Conservation (phyloP, 2,888 invertebrate species). For the Drosophila subquinaria region DNA sequence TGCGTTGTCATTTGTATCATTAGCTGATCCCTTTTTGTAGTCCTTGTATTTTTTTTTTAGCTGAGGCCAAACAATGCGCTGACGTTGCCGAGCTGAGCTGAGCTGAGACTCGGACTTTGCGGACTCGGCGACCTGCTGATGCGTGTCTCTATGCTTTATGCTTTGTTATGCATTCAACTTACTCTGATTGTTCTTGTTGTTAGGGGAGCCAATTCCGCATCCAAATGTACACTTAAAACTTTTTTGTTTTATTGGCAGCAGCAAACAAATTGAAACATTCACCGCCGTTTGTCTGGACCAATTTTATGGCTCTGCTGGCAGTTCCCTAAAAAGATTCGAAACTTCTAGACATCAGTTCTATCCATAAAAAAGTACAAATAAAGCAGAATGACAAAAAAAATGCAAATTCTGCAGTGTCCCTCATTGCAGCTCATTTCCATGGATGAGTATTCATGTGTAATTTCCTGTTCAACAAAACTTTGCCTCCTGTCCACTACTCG, state of each 20-base stretch:
- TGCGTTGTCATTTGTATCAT: slow-evolving; percentile 61
- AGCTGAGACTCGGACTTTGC: slow-evolving; percentile 18
- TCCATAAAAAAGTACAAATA: background rate
- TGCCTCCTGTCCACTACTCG: slow-evolving; percentile 36
- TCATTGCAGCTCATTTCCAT: slow-evolving; percentile 22
- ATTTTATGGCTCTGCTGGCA: slow-evolving; percentile 31
- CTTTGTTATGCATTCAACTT: slow-evolving; percentile 60
- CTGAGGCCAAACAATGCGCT: slow-evolving; percentile 21
- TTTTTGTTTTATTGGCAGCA: slow-evolving; percentile 29
- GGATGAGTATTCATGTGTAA: slow-evolving; percentile 13
- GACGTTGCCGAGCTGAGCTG: slow-evolving; percentile 28
- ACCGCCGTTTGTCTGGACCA: slow-evolving; percentile 11
- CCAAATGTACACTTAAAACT: slow-evolving; percentile 26
- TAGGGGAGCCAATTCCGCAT: background rate
- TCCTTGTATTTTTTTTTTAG: slow-evolving; percentile 14
- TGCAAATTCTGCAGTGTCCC: slow-evolving; percentile 29
- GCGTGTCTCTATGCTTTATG: slow-evolving; percentile 49
- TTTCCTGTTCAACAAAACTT: slow-evolving; percentile 31
- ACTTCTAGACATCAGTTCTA: slow-evolving; percentile 10
- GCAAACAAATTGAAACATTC: slow-evolving; percentile 6
- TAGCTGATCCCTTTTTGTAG: slow-evolving; percentile 46
- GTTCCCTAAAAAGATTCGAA: slow-evolving; percentile 12
- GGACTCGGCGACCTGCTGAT: slow-evolving; percentile 35
- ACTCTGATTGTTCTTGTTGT: background rate
- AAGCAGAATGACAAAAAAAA: slow-evolving; percentile 21